These are phyloP conservation scores for Coranthus polyacanthus DNA, from an alignment of 2,797 vertebrate genomes.

Conservation along the genomic window DNA sequence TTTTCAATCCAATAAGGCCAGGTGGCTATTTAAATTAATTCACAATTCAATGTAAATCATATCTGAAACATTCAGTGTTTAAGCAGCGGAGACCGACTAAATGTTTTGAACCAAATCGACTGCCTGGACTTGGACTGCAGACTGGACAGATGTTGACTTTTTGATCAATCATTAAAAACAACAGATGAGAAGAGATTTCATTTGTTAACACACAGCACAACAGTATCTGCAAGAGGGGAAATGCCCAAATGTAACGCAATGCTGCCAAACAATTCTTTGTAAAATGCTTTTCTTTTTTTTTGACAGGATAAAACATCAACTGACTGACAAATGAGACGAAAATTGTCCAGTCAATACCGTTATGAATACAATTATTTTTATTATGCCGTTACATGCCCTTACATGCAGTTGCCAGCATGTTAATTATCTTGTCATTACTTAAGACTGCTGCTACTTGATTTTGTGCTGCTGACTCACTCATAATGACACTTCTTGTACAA, in stretches of 20 bases:
- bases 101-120: slow-evolving; percentile 45
- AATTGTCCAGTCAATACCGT: too few relatives aligned
- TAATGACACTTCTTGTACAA: too few relatives aligned
- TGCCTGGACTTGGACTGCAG: slow-evolving; percentile 70
- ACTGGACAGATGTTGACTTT: slow-evolving; percentile 77
- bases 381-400: too few relatives aligned
- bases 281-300: not conserved
- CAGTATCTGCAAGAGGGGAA: not conserved
- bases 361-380: too few relatives aligned
- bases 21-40: not conserved
- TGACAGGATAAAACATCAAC: not conserved
- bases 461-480: too few relatives aligned
- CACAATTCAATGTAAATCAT: slow-evolving; percentile 33
- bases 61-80: slow-evolving; percentile 7
- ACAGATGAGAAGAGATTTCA: slow-evolving; percentile 45
- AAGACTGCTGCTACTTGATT: too few relatives aligned
- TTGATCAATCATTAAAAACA: slow-evolving; percentile 82
- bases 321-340: too few relatives aligned
- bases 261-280: not conserved
- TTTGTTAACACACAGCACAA: slow-evolving; percentile 36
- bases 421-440: too few relatives aligned
- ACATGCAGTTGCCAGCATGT: too few relatives aligned
- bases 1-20: slow-evolving; percentile 20
- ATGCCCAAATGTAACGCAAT: not conserved
- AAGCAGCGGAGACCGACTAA: slow-evolving; percentile 31